A percentile compares a stretch with the other conserved stretches of the same genome.
These are phyloP conservation scores for Zaprionus camerounensis DNA, from an alignment of 1,140 invertebrate genomes.

Conservation along the genomic window DNA sequence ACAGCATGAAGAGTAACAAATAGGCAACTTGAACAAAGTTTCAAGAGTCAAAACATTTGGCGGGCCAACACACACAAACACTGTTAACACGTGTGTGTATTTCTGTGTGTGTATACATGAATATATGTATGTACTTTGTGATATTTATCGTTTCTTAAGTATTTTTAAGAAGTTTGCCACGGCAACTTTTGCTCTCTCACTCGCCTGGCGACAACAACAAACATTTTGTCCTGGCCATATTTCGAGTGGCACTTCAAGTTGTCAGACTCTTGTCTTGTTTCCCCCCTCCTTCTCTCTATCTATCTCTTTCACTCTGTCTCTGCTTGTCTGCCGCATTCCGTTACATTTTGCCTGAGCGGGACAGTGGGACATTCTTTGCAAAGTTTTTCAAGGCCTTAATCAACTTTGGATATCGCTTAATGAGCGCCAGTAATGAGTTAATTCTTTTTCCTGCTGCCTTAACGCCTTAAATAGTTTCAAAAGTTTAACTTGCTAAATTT, in stretches of 20 bases:
- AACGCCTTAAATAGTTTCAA: conserved; percentile 27
- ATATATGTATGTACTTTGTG: conserved; percentile 47
- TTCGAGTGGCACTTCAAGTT: conserved; percentile 76
- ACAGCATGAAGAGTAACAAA: conserved; percentile 61
- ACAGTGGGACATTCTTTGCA: conserved; percentile 52
- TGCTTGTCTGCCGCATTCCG: not conserved
- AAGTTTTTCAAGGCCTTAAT: conserved; percentile 79
- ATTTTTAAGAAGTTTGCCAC: conserved; percentile 79
- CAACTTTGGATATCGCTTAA: conserved; percentile 70
- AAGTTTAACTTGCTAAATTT: conserved; percentile 6
- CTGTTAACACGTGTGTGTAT: conserved; percentile 10
- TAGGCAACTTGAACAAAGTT: conserved; percentile 74
- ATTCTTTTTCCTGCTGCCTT: conserved; percentile 59
- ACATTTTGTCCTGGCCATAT: conserved; percentile 75
- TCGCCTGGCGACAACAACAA: conserved; percentile 63
- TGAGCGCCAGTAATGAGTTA: conserved; percentile 74
- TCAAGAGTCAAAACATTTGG: conserved; percentile 63
- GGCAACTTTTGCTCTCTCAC: conserved; percentile 58
- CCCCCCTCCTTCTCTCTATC: not conserved
- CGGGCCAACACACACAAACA: conserved; percentile 5
- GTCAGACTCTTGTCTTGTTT: conserved; percentile 55
- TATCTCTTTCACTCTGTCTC: not conserved
- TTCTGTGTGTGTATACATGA: conserved; percentile 13
- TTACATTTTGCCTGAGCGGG: not conserved
- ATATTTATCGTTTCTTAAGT: conserved; percentile 82